Conservation (phyloP, 2,113 vertebrate species). For the Equus przewalskii region DNA sequence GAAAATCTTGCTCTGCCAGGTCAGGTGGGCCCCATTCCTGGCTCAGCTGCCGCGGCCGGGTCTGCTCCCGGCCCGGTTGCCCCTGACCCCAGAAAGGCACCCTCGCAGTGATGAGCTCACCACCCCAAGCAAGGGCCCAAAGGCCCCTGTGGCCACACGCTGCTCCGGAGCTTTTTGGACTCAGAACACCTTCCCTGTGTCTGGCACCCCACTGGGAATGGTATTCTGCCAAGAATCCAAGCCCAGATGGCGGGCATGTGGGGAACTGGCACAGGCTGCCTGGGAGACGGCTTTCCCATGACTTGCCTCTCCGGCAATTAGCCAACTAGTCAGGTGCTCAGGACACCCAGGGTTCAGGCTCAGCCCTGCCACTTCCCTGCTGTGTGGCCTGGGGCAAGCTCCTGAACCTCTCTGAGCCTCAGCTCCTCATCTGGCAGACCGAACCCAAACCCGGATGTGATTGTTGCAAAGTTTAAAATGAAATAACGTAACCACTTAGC, state of each 20-base stretch:
- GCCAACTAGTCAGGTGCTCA: not conserved
- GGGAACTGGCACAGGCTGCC: not conserved
- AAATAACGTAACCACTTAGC: not conserved
- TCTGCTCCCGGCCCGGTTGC: not conserved
- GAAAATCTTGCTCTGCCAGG: not conserved
- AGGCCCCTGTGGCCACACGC: not conserved
- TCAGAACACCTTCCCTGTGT: not conserved
- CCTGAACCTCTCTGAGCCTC: conserved; percentile 26
- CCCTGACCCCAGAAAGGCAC: not conserved
- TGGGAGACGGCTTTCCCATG: not conserved
- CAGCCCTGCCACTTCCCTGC: not conserved
- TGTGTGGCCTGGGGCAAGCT: not conserved
- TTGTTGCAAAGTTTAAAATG: not conserved
- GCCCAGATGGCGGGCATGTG: not conserved
- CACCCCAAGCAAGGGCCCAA: too few species aligned
- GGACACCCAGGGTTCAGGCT: not conserved
- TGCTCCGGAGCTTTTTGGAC: not conserved
- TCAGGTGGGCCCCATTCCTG: not conserved
- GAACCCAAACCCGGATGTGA: not conserved
- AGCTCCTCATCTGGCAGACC: not conserved
- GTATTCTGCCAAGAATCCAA: not conserved
- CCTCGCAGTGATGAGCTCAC: not conserved
- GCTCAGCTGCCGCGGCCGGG: not conserved
- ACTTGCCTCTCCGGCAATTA: not conserved
- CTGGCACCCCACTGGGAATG: not conserved